These are phyloP conservation scores for Spinibarbus caldwelli DNA, from an alignment of 2,797 vertebrate genomes.

Conservation along the genomic window DNA sequence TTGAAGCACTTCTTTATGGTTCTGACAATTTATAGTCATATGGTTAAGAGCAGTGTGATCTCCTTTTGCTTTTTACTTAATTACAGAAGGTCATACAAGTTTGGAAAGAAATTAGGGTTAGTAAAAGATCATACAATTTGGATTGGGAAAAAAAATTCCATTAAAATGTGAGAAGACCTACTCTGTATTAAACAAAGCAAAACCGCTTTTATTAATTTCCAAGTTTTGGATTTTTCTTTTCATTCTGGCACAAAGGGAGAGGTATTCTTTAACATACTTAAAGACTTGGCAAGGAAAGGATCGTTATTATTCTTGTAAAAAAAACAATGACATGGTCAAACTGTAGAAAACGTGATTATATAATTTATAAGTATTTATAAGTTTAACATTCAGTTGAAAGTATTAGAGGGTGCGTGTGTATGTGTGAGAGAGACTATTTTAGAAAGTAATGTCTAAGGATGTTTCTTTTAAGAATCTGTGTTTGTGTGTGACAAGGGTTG, in stretches of 20 bases:
- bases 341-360: slow-evolving; percentile 8
- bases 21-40: not conserved
- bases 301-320: not conserved
- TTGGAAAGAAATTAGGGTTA: not conserved
- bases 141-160: not conserved
- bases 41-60: not conserved
- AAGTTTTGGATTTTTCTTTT: not conserved
- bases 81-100: not conserved
- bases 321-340: not conserved
- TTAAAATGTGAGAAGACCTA: not conserved
- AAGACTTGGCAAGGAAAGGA: slow-evolving; percentile 11
- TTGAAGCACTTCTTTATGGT: not conserved
- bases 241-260: not conserved
- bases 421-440: not conserved
- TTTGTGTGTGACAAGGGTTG: not conserved
- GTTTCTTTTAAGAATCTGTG: slow-evolving; percentile 2
- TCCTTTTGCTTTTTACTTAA: not conserved
- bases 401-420: not conserved
- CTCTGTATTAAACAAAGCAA: slow-evolving; percentile 8
- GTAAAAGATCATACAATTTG: not conserved
- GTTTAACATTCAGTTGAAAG: not conserved
- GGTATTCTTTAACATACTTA: not conserved
- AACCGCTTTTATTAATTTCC: not conserved
- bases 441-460: not conserved
- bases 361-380: not conserved